Conservation (phyloP, 2,113 vertebrate species). For the Pedetes capensis region DNA sequence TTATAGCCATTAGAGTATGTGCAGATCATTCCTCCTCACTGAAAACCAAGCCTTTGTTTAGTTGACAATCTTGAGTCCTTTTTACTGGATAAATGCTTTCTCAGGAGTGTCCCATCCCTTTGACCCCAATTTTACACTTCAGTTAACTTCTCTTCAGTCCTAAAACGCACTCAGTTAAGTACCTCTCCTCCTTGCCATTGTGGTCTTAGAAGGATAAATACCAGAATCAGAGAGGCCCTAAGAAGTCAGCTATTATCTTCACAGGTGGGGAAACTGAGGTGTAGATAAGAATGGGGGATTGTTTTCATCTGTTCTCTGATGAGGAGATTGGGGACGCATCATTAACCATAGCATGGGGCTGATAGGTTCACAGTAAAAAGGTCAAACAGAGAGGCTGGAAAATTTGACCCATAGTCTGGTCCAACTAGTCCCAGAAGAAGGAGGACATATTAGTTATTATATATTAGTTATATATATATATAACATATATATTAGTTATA, state of each 20-base stretch:
- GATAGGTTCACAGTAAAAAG: background rate
- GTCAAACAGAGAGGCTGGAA: background rate
- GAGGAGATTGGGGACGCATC: background rate
- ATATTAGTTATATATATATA: too few species aligned
- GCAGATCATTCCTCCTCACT: background rate
- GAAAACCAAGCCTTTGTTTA: background rate
- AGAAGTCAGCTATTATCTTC: background rate
- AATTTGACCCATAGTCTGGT: background rate
- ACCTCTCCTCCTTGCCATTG: accelerated
- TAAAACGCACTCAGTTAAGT: background rate
- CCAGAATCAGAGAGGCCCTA: background rate
- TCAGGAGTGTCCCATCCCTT: background rate
- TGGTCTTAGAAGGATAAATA: background rate
- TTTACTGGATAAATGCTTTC: background rate
- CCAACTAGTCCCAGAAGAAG: background rate
- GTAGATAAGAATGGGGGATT: background rate
- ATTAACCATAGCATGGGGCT: background rate
- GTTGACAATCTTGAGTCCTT: background rate
- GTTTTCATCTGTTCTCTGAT: background rate
- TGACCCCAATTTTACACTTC: background rate
- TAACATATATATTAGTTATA: too few species aligned
- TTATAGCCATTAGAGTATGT: background rate
- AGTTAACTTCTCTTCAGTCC: background rate
- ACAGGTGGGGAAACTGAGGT: background rate
- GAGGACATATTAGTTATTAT: background rate